phyloP scores from a whole-genome alignment of 2,113 vertebrate species.

The Marmota monax region DNA sequence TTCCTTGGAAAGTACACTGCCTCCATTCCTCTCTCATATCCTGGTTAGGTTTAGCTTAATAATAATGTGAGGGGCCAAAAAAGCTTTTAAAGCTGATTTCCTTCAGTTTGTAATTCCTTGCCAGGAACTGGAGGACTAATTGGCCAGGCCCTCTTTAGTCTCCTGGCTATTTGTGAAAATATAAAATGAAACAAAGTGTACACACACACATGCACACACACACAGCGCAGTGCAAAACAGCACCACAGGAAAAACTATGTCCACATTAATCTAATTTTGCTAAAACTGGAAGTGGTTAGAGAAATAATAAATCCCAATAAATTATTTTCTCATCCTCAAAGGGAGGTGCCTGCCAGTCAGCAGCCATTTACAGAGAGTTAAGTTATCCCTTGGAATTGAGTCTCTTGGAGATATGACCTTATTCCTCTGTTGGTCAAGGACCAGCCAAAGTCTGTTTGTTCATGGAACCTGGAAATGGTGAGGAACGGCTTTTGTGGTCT shows the following conservation, averaged over 20 bases:
- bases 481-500: not conserved
- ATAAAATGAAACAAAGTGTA: constrained; percentile 70
- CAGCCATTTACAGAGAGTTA: not conserved
- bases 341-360: not conserved
- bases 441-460: not conserved
- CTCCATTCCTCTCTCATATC: constrained; percentile 42
- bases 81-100: constrained; percentile 83
- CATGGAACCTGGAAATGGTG: not conserved
- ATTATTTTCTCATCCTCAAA: constrained; percentile 48
- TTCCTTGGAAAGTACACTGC: constrained; percentile 65
- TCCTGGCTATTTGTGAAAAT: constrained; percentile 74
- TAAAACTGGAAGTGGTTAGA: constrained; percentile 64
- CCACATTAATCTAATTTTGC: constrained; percentile 60
- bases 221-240: not conserved
- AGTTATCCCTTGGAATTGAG: not conserved
- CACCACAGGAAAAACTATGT: constrained; percentile 41
- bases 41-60: constrained; percentile 79
- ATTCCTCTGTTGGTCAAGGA: not conserved
- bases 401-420: not conserved
- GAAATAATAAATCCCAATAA: constrained; percentile 3
- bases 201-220: not conserved
- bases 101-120: constrained; percentile 76
- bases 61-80: constrained; percentile 79
- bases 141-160: constrained; percentile 76
- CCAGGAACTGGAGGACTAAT: constrained; percentile 73